phyloP scores from a whole-genome alignment of 2,888 invertebrate genomes.

The Drosophila maculinotata region DNA sequence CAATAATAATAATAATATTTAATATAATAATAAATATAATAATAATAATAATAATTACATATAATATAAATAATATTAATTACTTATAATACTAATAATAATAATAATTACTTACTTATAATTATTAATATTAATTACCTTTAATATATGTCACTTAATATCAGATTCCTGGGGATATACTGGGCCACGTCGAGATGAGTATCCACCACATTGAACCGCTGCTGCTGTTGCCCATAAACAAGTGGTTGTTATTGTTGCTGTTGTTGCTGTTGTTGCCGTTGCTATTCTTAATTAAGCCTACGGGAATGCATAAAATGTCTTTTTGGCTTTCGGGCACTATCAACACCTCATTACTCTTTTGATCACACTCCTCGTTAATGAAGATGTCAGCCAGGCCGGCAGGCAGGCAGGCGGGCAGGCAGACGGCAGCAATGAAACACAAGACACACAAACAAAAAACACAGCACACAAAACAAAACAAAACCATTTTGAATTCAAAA shows the following conservation, averaged over 20 bases:
- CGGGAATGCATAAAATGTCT: slow-evolving; percentile 66
- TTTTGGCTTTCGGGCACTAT: slow-evolving; percentile 71
- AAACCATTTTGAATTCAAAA: slow-evolving; percentile 69
- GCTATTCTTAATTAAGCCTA: slow-evolving; percentile 66
- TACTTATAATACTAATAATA: not conserved
- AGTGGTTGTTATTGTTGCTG: slow-evolving; percentile 11
- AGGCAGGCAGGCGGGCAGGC: not conserved
- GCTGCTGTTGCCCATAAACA: slow-evolving; percentile 19
- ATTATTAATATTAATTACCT: not conserved
- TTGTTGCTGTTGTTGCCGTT: slow-evolving; percentile 26
- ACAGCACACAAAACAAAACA: slow-evolving; percentile 21
- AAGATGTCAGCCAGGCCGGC: slow-evolving; percentile 73
- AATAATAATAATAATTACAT: not conserved
- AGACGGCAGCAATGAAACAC: slow-evolving; percentile 38
- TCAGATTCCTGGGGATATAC: not conserved
- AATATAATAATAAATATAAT: no score
- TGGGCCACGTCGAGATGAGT: not conserved
- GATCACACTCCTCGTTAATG: slow-evolving; percentile 82
- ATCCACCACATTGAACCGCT: slow-evolving; percentile 2
- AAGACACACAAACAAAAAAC: slow-evolving; percentile 28
- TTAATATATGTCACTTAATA: no score
- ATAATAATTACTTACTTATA: not conserved
- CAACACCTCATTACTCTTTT: slow-evolving; percentile 84
- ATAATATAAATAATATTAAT: not conserved
- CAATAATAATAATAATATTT: no score